Conservation (phyloP, 2,797 vertebrate genomes). For the Synaphobranchus kaupii region DNA sequence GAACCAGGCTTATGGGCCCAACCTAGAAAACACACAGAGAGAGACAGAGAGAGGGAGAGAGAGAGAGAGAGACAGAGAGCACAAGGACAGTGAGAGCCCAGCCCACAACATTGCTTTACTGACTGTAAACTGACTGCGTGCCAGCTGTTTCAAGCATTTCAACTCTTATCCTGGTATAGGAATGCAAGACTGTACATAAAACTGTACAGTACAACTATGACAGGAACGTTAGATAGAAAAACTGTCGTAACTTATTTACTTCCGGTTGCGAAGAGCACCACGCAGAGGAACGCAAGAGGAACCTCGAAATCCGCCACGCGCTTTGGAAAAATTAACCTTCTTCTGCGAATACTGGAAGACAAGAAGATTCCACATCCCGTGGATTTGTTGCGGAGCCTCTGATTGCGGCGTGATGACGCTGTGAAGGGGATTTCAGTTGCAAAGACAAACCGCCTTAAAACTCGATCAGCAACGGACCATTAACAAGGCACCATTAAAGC, state of each 20-base stretch:
- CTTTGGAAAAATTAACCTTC: not conserved
- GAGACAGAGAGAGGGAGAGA: no score
- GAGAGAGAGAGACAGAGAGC: no score
- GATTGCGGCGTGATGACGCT: not conserved
- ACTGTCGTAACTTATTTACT: not conserved
- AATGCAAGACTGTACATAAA: not conserved
- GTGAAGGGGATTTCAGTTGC: not conserved
- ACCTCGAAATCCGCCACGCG: not conserved
- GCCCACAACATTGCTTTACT: not conserved
- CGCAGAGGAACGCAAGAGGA: not conserved
- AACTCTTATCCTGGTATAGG: not conserved
- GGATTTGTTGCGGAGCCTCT: not conserved
- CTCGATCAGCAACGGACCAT: constrained; percentile 6
- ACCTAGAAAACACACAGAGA: constrained; percentile 63
- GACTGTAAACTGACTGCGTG: not conserved
- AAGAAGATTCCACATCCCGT: not conserved
- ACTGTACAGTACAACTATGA: not conserved
- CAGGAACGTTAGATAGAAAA: no score
- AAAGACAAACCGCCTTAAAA: constrained; percentile 13
- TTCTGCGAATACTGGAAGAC: not conserved
- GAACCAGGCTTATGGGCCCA: constrained; percentile 81
- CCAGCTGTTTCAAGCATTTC: not conserved
- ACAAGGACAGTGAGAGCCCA: not conserved
- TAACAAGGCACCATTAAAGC: not conserved
- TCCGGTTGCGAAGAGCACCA: no score